Evolutionary conservation across 1,140 invertebrate species (phyloP), one percentile per base, ranked within the genome.

Genomic region (Neodiprion pinetum): DNA sequence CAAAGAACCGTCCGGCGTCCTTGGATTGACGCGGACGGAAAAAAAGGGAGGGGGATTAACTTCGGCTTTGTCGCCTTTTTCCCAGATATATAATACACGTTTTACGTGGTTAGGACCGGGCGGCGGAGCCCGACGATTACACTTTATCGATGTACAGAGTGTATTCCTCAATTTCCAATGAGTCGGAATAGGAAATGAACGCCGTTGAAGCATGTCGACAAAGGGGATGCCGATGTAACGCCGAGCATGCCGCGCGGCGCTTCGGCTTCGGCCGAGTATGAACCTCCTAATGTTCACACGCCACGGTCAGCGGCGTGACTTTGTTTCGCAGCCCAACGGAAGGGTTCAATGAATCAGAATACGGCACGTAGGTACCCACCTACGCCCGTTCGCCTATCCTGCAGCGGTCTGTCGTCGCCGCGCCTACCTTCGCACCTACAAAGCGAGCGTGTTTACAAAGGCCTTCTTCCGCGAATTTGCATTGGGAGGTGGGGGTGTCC

Each of bases 161-260:
- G 72, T 81, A 84, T 84, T 84, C 82, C 85, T 87, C 87, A 88
- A 88, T 89, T 88, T 89, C 84, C 86, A 89, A 88, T 88, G 87
- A 88, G 84, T 88, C 81, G 87, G 86, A 89, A 89, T 89, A 88
- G 83, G 85, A 86, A 86, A 85, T 86, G 88, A 88, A 87, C 85
- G 84, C 82, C 87, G 86, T 87, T 40, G n/a, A 12, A 17, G 53
- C 53, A 88, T 83, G 86, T 82, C 77, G 82, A 87, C 87, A 88
- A 88, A 88, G 87, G 83, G 82, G 81, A 81, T 74, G 77, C 82
- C 77, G 80, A 79, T 40, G 28, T 78, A 80, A 14, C n/a, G n/a
- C 53, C 53, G 53, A 61, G n/a, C 28, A 40, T 1, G 28, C 28
- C 1, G 28, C 1, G 28, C 28, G 28, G 28, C 11, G 53, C 53